These are phyloP conservation scores for Sorex araneus DNA, from an alignment of 2,113 vertebrate species.

Conservation along the genomic window DNA sequence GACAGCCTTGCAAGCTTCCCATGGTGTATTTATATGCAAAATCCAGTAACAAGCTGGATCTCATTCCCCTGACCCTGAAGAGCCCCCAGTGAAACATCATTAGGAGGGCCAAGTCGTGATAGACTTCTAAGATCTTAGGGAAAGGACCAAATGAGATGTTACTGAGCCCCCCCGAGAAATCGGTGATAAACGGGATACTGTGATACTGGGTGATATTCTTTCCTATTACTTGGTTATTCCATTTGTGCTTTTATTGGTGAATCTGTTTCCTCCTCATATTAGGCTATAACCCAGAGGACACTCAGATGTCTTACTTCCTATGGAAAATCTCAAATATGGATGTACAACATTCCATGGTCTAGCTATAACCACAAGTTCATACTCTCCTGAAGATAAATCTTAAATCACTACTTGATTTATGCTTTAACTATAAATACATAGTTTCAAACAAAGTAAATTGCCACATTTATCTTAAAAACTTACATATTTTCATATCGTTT, in stretches of 20 bases:
- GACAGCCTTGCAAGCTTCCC: too few species aligned
- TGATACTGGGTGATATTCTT: too few species aligned
- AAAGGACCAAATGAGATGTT: too few species aligned
- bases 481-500: conserved; percentile 10
- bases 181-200: too few species aligned
- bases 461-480: not conserved
- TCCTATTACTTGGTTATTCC: not conserved
- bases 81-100: too few species aligned
- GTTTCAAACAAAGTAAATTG: conserved; percentile 4
- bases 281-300: not conserved
- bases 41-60: too few species aligned
- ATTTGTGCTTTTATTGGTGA: not conserved
- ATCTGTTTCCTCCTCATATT: not conserved
- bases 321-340: not conserved
- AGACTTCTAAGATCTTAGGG: too few species aligned
- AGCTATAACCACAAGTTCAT: not conserved
- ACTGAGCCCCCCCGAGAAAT: too few species aligned
- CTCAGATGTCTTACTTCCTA: not conserved
- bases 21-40: too few species aligned
- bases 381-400: conserved; percentile 15
- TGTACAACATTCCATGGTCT: not conserved
- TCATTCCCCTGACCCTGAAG: too few species aligned
- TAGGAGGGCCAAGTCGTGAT: too few species aligned
- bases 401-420: not conserved
- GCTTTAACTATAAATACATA: not conserved